Percentiles rank a stretch among this genome's conserved stretches.
These are phyloP conservation scores for Heteractis magnifica DNA, from an alignment of 92 coral and sea anemone genomes.

Conservation along the genomic window DNA sequence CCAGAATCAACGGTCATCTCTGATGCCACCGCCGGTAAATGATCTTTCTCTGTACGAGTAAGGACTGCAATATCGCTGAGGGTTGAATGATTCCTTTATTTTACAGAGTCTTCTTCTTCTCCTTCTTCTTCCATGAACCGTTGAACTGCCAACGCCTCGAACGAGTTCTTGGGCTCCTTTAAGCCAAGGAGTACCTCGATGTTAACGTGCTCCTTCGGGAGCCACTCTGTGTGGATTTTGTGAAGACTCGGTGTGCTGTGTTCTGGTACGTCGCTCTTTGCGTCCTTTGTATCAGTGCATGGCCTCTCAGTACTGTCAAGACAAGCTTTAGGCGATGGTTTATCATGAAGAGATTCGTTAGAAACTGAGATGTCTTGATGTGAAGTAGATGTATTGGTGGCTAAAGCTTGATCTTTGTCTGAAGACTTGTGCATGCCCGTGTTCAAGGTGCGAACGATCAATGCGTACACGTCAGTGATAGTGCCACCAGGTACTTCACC, in stretches of 20 bases:
- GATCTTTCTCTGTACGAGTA: background rate
- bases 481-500: background rate
- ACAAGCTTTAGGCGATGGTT: background rate
- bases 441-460: background rate
- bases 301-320: background rate
- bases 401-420: background rate
- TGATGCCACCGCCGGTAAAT: background rate
- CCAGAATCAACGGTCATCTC: conserved; percentile 8
- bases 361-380: background rate
- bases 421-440: background rate
- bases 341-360: background rate
- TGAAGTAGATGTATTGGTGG: background rate
- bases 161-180: background rate
- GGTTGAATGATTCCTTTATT: background rate
- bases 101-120: background rate
- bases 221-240: background rate
- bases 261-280: background rate
- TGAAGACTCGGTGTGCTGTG: background rate
- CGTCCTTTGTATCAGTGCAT: background rate
- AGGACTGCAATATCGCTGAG: no score
- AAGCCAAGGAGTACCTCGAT: conserved; percentile 1
- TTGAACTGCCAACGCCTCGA: background rate
- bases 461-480: background rate
- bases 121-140: background rate
- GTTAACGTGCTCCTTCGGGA: background rate